These are phyloP conservation scores for Xenus cinereus DNA, from an alignment of 2,113 vertebrate species.

Conservation along the genomic window DNA sequence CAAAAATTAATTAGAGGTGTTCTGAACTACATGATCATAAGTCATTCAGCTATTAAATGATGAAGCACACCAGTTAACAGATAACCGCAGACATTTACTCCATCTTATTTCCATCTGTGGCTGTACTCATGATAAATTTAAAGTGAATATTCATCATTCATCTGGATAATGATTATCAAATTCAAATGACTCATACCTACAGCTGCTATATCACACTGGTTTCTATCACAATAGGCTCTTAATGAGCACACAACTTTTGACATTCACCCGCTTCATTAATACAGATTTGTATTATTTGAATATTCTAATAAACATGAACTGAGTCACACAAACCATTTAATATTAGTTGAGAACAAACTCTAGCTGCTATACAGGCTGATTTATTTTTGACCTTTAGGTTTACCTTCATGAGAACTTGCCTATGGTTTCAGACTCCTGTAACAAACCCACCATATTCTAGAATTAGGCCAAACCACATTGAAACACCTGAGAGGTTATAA, in stretches of 20 bases:
- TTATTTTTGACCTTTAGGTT: background rate
- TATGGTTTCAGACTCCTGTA: background rate
- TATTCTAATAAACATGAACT: background rate
- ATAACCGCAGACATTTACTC: slow-evolving; percentile 3
- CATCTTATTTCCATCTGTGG: slow-evolving; percentile 49
- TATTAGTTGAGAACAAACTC: background rate
- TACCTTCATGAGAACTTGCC: background rate
- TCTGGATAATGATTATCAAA: slow-evolving; percentile 14
- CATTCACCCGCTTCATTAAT: background rate
- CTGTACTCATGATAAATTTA: slow-evolving; percentile 36
- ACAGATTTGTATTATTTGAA: background rate
- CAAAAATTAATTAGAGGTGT: slow-evolving; percentile 64
- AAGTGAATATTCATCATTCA: slow-evolving; percentile 13
- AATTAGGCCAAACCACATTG: background rate
- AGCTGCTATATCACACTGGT: background rate
- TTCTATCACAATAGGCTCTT: background rate
- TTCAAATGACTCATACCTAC: background rate
- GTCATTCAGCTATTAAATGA: slow-evolving; percentile 48
- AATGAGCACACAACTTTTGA: background rate
- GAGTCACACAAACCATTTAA: background rate
- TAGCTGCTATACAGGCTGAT: background rate
- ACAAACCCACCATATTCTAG: background rate
- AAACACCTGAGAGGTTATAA: background rate
- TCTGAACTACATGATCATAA: slow-evolving; percentile 57
- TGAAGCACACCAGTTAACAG: slow-evolving; percentile 11